phyloP scores from a whole-genome alignment of 92 coral and sea anemone genomes.

The Blastomussa wellsi region DNA sequence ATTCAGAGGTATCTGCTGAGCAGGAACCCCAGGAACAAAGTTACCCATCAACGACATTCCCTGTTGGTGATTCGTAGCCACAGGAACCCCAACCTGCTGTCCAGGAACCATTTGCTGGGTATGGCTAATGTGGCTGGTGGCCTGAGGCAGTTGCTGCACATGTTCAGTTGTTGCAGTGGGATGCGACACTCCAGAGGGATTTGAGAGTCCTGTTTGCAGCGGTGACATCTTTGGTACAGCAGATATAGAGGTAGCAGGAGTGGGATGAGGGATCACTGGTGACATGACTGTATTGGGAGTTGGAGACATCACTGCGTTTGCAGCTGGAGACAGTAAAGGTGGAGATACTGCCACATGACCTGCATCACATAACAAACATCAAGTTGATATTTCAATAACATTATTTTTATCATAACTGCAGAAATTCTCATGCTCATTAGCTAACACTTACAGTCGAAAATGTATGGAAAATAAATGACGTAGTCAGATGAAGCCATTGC shows the following conservation, averaged over 20 bases:
- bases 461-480: too few species aligned
- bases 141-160: not conserved
- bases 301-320: conserved; percentile 11
- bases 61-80: conserved; percentile 16
- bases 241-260: not conserved
- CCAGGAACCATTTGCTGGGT: conserved; percentile 25
- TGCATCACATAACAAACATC: not conserved
- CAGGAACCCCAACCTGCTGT: conserved; percentile 7
- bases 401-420: too few species aligned
- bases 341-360: conserved; percentile 26
- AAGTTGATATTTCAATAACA: not conserved
- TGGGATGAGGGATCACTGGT: conserved; percentile 17
- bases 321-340: conserved; percentile 16
- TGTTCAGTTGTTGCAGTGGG: conserved; percentile 18
- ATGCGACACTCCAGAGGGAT: not conserved
- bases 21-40: conserved; percentile 23
- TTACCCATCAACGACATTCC: conserved; percentile 24
- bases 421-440: too few species aligned
- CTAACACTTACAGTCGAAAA: too few species aligned
- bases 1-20: conserved; percentile 26
- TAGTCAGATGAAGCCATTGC: too few species aligned
- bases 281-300: conserved; percentile 8
- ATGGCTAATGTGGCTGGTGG: conserved; percentile 14
- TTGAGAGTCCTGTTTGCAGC: conserved; percentile 5
- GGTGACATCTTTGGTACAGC: conserved; percentile 5